Evolutionary conservation across 2,113 vertebrate species (phyloP).

Genomic region (Scatophagus argus): DNA sequence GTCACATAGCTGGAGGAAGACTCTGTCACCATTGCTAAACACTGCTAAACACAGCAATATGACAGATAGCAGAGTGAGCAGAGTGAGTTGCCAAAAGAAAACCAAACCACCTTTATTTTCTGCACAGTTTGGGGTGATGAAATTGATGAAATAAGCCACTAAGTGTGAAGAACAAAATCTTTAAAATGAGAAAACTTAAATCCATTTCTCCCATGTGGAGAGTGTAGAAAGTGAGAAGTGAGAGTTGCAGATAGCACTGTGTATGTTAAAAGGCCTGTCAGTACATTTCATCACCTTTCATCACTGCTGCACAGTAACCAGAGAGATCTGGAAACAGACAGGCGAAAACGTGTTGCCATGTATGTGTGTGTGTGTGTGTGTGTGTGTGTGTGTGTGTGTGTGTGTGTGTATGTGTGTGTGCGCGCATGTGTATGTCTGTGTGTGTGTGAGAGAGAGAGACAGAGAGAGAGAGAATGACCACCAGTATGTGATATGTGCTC

Average conservation of each 20-base stretch:
- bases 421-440: background rate
- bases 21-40: background rate
- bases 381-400: background rate
- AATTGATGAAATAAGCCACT: background rate
- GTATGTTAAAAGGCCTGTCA: constrained; percentile 8
- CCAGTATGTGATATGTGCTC: background rate
- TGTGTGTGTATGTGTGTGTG: background rate
- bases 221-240: constrained; percentile 1
- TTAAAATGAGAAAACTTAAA: background rate
- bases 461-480: background rate
- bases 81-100: too few species aligned
- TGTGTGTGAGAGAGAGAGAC: background rate
- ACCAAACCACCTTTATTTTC: background rate
- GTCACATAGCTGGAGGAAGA: background rate
- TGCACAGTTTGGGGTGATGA: background rate
- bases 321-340: constrained; percentile 19
- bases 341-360: background rate
- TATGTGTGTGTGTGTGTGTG: too few species aligned
- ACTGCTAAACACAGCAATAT: background rate
- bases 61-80: background rate
- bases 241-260: background rate
- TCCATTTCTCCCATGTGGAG: background rate
- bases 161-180: background rate
- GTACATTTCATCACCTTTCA: constrained; percentile 36
- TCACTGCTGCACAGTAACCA: constrained; percentile 16